Evolutionary conservation across 2,888 invertebrate species (phyloP).

Genomic region (Cistogaster globosa): DNA sequence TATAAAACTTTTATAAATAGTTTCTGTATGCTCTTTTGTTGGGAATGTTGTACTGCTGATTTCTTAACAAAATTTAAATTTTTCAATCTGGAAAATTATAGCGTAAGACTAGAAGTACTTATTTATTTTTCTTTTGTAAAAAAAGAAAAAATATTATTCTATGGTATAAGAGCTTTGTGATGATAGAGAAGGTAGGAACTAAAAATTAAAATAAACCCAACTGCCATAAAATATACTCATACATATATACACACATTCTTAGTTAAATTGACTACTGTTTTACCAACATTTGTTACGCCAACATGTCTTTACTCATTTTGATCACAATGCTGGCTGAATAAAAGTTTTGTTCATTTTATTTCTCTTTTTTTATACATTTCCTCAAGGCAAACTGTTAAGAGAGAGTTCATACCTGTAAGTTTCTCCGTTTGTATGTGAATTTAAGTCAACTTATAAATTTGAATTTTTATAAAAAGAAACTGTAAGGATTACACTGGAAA

Average conservation of each 20-base stretch:
- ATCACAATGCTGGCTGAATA: slow-evolving; percentile 67
- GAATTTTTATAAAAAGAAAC: slow-evolving; percentile 29
- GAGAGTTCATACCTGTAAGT: neutral
- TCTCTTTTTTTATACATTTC: slow-evolving; percentile 46
- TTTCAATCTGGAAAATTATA: slow-evolving; percentile 62
- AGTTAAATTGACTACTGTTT: slow-evolving; percentile 70
- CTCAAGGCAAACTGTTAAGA: slow-evolving; percentile 18
- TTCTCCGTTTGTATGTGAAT: neutral
- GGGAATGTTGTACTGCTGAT: neutral
- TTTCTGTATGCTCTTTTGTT: neutral
- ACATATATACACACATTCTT: slow-evolving; percentile 1
- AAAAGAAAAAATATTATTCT: slow-evolving; percentile 7
- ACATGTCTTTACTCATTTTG: slow-evolving; percentile 67
- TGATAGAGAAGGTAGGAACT: slow-evolving; percentile 14
- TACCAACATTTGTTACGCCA: slow-evolving; percentile 69
- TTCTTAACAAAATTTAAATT: slow-evolving; percentile 49
- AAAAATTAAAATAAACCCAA: slow-evolving; percentile 40
- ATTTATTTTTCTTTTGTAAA: slow-evolving; percentile 23
- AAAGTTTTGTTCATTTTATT: slow-evolving; percentile 55
- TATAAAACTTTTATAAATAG: slow-evolving; percentile 4
- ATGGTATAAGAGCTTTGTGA: slow-evolving; percentile 25
- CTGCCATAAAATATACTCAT: slow-evolving; percentile 15
- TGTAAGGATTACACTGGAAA: slow-evolving; percentile 15
- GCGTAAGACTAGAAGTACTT: slow-evolving; percentile 24
- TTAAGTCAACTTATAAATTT: slow-evolving; percentile 1